Percentiles rank a stretch among this genome's conserved stretches.
Conservation (phyloP, 2,797 vertebrate genomes). For the Typhlichthys subterraneus region DNA sequence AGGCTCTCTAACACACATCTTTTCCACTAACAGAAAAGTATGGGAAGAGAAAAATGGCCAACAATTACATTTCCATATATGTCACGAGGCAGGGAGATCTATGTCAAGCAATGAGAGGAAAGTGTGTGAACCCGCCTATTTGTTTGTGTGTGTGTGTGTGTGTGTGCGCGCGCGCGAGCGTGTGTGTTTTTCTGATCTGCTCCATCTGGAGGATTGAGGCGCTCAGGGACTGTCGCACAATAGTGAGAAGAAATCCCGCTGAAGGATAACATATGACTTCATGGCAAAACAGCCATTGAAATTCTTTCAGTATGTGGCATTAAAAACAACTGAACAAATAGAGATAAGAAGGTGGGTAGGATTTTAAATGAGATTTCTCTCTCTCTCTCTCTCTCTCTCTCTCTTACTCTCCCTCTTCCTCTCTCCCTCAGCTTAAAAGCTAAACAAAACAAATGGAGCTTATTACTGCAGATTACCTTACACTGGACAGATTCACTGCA, state of each 20-base stretch:
- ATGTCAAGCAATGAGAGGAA: constrained; percentile 78
- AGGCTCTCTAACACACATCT: constrained; percentile 65
- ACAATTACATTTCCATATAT: constrained; percentile 88
- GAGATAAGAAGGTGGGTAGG: constrained; percentile 98
- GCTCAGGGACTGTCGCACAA: constrained; percentile 94
- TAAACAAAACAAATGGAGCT: constrained; percentile 94
- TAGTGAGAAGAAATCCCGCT: constrained; percentile 95
- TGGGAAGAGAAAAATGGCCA: constrained; percentile 72
- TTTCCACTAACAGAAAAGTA: constrained; percentile 58
- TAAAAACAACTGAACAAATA: constrained; percentile 99
- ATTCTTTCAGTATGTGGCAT: constrained; percentile 99
- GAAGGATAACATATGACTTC: constrained; percentile 99
- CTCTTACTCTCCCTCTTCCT: constrained; percentile 25
- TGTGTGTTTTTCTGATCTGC: constrained; percentile 86
- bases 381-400: constrained; percentile 18
- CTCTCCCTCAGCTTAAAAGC: constrained; percentile 79
- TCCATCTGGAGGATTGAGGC: constrained; percentile 97
- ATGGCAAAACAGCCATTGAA: constrained; percentile 99
- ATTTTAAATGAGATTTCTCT: constrained; percentile 93
- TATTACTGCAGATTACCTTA: constrained; percentile 88
- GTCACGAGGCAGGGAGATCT: constrained; percentile 89
- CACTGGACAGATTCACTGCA: constrained; percentile 84
- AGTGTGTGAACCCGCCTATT: constrained; percentile 50
- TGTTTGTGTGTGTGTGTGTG: constrained; percentile 41
- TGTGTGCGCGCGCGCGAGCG: constrained; percentile 47